These are phyloP conservation scores for Ethmia dodecea DNA, from an alignment of 2,888 invertebrate genomes.

Conservation along the genomic window DNA sequence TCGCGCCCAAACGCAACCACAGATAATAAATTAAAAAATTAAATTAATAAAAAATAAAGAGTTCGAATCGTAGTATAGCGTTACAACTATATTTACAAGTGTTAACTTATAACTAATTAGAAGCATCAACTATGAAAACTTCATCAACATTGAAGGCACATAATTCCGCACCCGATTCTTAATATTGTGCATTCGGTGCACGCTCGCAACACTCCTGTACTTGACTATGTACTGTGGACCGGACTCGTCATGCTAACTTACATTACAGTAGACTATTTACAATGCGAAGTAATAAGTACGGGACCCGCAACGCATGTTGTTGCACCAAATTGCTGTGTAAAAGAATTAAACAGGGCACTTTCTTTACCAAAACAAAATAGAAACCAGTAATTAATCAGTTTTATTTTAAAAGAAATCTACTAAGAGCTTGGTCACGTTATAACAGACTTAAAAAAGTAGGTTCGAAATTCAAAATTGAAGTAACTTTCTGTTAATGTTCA, in stretches of 20 bases:
- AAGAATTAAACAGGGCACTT: too few species aligned
- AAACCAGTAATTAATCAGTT: too few species aligned
- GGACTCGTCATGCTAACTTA: constrained; percentile 51
- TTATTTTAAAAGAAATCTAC: too few species aligned
- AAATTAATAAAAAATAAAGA: constrained; percentile 70
- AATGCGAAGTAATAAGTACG: constrained; percentile 30
- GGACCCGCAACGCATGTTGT: too few species aligned
- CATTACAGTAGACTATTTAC: constrained; percentile 17
- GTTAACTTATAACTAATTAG: constrained; percentile 67
- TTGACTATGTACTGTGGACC: constrained; percentile 36
- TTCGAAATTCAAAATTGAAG: too few species aligned
- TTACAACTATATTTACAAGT: constrained; percentile 68
- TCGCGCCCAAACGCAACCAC: constrained; percentile 37
- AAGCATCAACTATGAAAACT: constrained; percentile 74
- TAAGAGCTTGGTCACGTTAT: too few species aligned
- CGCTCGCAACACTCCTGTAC: constrained; percentile 36
- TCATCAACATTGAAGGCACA: constrained; percentile 77
- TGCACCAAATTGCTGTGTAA: too few species aligned
- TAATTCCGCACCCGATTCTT: constrained; percentile 73
- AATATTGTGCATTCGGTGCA: constrained; percentile 41
- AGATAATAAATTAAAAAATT: constrained; percentile 65
- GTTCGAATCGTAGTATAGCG: constrained; percentile 60
- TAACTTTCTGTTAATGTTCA: too few species aligned
- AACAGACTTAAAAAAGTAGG: too few species aligned
- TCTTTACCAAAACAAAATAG: too few species aligned